Evolutionary conservation across 64 coral and sea anemone species (phyloP), one percentile per base, ranked within the genome.

Genomic region (Montipora efflorescens): DNA sequence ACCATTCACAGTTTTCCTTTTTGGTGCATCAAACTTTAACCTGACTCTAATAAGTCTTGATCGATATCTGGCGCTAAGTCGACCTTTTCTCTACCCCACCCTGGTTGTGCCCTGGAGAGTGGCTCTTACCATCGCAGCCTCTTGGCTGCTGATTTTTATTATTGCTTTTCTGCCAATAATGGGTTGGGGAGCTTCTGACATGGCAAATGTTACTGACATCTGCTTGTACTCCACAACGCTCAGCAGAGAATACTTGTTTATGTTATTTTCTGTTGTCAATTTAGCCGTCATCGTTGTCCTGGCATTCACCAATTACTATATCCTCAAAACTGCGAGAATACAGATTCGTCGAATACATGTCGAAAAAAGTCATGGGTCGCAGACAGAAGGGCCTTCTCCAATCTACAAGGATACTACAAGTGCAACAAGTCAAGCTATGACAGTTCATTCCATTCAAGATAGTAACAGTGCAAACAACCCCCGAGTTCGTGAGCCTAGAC

Each of bases 1-100:
- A 92, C 96, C 96, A 19, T 66, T 98, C 64, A 95, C 96, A 19
- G 87, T 98, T n/a, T 92, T 97, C 68, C 91, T 98, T 66, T 98
- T 90, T 72, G 92, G 96, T 48, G 93, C 96, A 12, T 95, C 93
- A 20, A 98, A 98, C 44, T 79, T 98, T 9, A 98, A 98, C 14
- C 20, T 98, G 48, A 98, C 96, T 14, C 52, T 98, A 7, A 98
- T 98, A 82, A 98, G 96, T 50, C 47, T 95, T 13, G 96, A 98
- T 84, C 89, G 96, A 15, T 98, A 95, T 53, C 47, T 98, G 8
- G 96, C 96, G 19, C 81, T 98, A 2, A 80, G 90, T 25, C 81
- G 83, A 64, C 93, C 96, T 4, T 94, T 98, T 25, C 16, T 87
- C 11, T 98, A 98, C 9, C 88, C 92, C 59, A 79, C 28, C 51